Evolutionary conservation across 2,113 vertebrate genomes (phyloP), one percentile per base, ranked within the genome.

Genomic region (Acanthisitta chloris): DNA sequence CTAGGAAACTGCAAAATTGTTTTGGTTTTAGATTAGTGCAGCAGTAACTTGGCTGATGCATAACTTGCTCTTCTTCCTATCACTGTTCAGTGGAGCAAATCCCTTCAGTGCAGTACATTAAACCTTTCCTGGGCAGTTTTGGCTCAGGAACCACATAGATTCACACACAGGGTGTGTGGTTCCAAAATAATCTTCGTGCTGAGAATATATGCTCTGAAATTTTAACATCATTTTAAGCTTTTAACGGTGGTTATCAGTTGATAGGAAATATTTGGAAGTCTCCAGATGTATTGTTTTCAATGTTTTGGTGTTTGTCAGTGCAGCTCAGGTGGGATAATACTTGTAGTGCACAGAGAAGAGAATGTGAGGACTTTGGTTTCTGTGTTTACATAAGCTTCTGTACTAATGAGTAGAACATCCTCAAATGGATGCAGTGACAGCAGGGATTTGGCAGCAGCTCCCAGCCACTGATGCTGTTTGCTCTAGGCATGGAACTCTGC

Each of bases 381-480:
- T 88, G 33, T 93, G 79, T 92, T 95, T 96, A 43, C 34, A 70
- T 70, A 80, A 94, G 76, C 33, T 86, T 52, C 90, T 86, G 71
- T 80, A 62, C 58, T 88, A 73, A 90, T 83, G 59, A 92, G 81
- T 33, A 57, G 88, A 93, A 90, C 79, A 90, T 93, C 58, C 58
- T 93, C 90, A 65, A 54, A 72, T 73, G 90, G 76, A 65, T 94
- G 72, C 88, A 58, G 34, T 90, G 88, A 61, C 79, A 82, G 86
- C 3, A 3, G 46, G 57, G 67, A 81, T 77, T 90, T 93, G 95
- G 92, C 90, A 92, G 62, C 88, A 62, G 45, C 82, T 97, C 42
- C 45, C 54, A 73, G 82, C 34, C 38, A 46, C 82, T 69, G 86
- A 57, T 58, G 54, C 54, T 20, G 43, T 77, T 96, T 88, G 67